Conservation (phyloP, 2,797 vertebrate genomes). For the Oreortyx pictus region DNA sequence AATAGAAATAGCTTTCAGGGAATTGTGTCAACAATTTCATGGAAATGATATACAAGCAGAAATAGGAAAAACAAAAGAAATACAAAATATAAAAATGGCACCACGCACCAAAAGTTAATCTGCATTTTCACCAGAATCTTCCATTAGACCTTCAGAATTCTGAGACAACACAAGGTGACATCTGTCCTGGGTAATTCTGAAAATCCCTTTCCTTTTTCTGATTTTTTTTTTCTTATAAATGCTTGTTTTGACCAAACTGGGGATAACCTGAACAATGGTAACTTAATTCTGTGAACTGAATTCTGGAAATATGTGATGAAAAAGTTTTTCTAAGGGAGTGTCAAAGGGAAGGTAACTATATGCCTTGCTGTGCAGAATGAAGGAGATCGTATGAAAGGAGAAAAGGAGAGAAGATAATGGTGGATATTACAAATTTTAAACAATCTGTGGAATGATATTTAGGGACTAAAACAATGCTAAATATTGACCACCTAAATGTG, state of each 20-base stretch:
- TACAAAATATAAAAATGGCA: not conserved
- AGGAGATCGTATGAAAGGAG: not conserved
- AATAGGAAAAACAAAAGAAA: not conserved
- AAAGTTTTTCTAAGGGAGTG: not conserved
- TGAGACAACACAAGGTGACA: not conserved
- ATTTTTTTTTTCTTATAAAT: not conserved
- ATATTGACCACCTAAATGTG: not conserved
- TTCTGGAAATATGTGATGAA: not conserved
- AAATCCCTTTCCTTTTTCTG: not conserved
- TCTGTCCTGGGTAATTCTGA: not conserved
- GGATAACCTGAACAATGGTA: not conserved
- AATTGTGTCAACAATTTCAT: not conserved
- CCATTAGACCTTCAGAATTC: not conserved
- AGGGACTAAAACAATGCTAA: not conserved
- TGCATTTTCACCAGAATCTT: not conserved
- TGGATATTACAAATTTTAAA: not conserved
- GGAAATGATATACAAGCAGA: not conserved
- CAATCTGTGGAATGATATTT: not conserved
- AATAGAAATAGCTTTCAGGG: not conserved
- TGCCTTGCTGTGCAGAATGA: not conserved
- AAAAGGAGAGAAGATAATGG: not conserved
- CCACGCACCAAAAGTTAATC: not conserved
- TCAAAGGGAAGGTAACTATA: not conserved
- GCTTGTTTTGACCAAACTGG: not conserved
- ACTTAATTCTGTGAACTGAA: not conserved